Percentiles rank a stretch among this genome's conserved stretches.
phyloP scores from a whole-genome alignment of 2,888 invertebrate species.

The Meta bourneti region DNA sequence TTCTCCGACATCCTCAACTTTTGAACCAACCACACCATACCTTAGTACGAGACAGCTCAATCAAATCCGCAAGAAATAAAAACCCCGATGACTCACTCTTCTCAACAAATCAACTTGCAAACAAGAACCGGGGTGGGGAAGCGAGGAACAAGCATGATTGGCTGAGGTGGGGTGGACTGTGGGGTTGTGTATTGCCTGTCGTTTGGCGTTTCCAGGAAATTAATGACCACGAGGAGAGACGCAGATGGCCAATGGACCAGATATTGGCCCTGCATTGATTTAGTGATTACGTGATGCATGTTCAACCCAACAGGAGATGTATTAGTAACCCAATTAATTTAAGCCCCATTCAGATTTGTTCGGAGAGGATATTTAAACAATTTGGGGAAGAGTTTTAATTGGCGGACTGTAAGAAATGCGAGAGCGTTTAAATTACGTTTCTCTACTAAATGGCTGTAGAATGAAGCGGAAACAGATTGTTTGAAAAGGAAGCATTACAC shows the following conservation, averaged over 20 bases:
- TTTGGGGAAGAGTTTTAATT: too few relatives aligned
- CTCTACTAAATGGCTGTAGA: too few relatives aligned
- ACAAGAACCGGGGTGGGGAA: neutral
- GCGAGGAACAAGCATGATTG: neutral
- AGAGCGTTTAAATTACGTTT: too few relatives aligned
- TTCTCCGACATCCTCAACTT: too few relatives aligned
- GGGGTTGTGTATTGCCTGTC: slow-evolving; percentile 43
- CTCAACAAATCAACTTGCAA: neutral
- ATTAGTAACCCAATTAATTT: slow-evolving; percentile 63
- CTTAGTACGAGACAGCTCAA: too few relatives aligned
- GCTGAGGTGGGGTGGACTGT: neutral
- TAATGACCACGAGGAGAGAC: slow-evolving; percentile 49
- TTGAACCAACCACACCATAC: too few relatives aligned
- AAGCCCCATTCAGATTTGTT: slow-evolving; percentile 40
- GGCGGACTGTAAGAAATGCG: too few relatives aligned
- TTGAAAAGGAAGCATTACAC: too few relatives aligned
- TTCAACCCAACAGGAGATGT: slow-evolving; percentile 29
- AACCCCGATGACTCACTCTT: neutral
- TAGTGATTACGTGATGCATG: slow-evolving; percentile 59
- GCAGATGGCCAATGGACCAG: slow-evolving; percentile 67
- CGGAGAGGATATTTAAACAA: slow-evolving; percentile 6
- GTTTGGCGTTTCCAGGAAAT: slow-evolving; percentile 61
- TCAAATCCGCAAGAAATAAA: too few relatives aligned
- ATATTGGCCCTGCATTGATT: slow-evolving; percentile 68
- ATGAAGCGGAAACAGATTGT: too few relatives aligned